Evolutionary conservation across 2,797 vertebrate species (phyloP).

Genomic region (Sebastes matsubarae): DNA sequence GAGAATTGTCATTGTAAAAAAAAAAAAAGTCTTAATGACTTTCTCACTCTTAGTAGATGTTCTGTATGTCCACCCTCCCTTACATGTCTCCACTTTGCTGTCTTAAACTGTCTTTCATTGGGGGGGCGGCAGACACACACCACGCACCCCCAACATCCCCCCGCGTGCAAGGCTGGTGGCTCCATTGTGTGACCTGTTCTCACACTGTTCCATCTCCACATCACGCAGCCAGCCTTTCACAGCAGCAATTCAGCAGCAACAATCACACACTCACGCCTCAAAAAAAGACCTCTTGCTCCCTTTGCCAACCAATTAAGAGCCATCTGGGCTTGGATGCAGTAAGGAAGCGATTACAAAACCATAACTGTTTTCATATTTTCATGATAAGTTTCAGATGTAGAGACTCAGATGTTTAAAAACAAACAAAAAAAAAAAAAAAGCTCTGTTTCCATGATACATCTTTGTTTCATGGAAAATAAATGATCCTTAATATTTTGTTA

Average conservation of each 20-base stretch:
- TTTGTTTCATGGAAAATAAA: neutral
- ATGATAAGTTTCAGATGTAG: slow-evolving; percentile 37
- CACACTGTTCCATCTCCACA: slow-evolving; percentile 90
- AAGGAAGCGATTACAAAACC: slow-evolving; percentile 63
- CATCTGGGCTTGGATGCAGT: slow-evolving; percentile 89
- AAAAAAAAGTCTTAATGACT: slow-evolving; percentile 16
- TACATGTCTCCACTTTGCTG: slow-evolving; percentile 32
- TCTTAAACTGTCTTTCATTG: slow-evolving; percentile 55
- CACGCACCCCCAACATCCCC: slow-evolving; percentile 46
- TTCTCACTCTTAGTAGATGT: slow-evolving; percentile 13
- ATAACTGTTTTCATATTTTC: slow-evolving; percentile 59
- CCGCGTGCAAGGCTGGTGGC: slow-evolving; percentile 86
- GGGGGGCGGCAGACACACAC: slow-evolving; percentile 36
- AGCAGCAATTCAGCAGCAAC: slow-evolving; percentile 94
- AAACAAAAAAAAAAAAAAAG: neutral
- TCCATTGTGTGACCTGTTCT: slow-evolving; percentile 91
- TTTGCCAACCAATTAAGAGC: slow-evolving; percentile 97
- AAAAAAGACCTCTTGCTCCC: slow-evolving; percentile 91
- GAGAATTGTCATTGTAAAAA: neutral
- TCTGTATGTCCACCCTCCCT: slow-evolving; percentile 24
- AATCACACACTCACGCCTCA: slow-evolving; percentile 94
- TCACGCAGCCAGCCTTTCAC: slow-evolving; percentile 91
- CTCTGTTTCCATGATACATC: neutral
- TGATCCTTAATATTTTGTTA: slow-evolving; percentile 25
- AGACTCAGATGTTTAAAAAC: slow-evolving; percentile 15